Evolutionary conservation across 2,797 vertebrate species (phyloP), one percentile per base, ranked within the genome.

Genomic region (Labeo calbasu): DNA sequence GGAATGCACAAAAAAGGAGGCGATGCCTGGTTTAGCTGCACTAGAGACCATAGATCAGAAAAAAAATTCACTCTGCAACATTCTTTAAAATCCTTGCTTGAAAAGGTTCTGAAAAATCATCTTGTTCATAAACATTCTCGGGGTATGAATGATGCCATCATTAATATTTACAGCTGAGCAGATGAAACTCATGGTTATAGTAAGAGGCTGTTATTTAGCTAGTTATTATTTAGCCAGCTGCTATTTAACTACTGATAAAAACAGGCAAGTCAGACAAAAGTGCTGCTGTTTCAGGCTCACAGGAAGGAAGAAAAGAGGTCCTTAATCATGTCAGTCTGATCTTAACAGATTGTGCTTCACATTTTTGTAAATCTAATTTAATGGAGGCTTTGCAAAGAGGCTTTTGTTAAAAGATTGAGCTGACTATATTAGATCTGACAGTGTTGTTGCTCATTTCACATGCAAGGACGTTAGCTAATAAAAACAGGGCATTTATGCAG

Each of bases 391-490:
- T 48, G 69, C 69, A 8, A 48, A 48, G 43, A 71, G 6, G n/a
- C 69, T 48, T 71, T 71, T 48, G 19, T 43, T 17, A 13, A 50
- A 50, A 25, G 14, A 17, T 11, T 50, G 23, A 28, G 11, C 11
- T 14, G 28, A 2, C 14, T 72, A 17, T 50, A 48, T 48, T 70
- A 25, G 6, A 71, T n/a, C 2, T 23, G 40, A 71, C 69, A 48
- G 69, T 25, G 43, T 25, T 50, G 43, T 48, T 70, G 48, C 68
- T 72, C 13, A 50, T 72, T 71, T 50, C 70, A 72, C 70, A 72
- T 50, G 23, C 4, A 72, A 25, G 50, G 4, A 28, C 19, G 70
- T 72, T 17, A 72, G 15, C 43, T 11, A 21, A 43, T 46, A 5
- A 70, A 70, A n/a, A 23, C 12, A n/a, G 66, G 0, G 11, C 12